Percentiles rank a stretch among this genome's conserved stretches.
phyloP scores from a whole-genome alignment of 1,140 invertebrate genomes.

The Achroia grisella region DNA sequence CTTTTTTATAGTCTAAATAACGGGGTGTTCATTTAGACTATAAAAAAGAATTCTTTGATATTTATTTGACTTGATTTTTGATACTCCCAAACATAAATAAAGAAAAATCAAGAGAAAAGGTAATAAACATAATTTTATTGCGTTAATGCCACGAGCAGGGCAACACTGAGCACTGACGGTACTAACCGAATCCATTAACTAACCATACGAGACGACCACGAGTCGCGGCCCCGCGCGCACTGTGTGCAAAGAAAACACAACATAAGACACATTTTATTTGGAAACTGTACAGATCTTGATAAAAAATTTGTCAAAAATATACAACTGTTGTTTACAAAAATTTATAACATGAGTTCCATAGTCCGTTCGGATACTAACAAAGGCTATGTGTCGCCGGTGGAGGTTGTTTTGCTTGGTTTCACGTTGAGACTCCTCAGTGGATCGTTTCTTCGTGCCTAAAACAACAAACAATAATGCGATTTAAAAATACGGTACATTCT shows the following conservation, averaged over 20 bases:
- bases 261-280: slow-evolving; percentile 34
- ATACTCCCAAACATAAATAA: no score
- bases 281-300: slow-evolving; percentile 16
- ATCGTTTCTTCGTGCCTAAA: slow-evolving; percentile 58
- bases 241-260: slow-evolving; percentile 39
- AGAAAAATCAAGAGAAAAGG: no score
- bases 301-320: slow-evolving; percentile 11
- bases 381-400: slow-evolving; percentile 33
- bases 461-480: slow-evolving; percentile 4
- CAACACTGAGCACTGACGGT: slow-evolving; percentile 4
- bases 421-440: slow-evolving; percentile 55
- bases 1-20: no score
- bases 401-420: slow-evolving; percentile 25
- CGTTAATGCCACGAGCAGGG: no score
- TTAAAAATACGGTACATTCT: background rate
- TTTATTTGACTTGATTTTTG: no score
- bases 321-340: slow-evolving; percentile 8
- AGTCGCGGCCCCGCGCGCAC: slow-evolving; percentile 21
- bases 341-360: slow-evolving; percentile 13
- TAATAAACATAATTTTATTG: no score
- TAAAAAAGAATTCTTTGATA: no score
- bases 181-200: slow-evolving; percentile 32
- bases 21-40: no score
- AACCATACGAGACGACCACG: slow-evolving; percentile 17
- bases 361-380: slow-evolving; percentile 41